Conservation (phyloP, 2,797 vertebrate species). For the Tachyglossus aculeatus region DNA sequence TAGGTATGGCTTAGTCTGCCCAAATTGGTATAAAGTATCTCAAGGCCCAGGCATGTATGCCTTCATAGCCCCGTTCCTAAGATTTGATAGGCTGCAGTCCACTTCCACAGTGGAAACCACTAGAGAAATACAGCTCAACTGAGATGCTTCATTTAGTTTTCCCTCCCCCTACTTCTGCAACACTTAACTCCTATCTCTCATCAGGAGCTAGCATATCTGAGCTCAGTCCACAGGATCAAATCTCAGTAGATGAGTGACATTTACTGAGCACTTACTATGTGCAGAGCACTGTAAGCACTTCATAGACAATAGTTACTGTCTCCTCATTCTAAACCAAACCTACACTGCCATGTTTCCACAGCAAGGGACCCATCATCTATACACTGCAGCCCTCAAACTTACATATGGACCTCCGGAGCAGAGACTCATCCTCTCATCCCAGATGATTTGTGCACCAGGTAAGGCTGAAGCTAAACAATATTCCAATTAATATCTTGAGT, state of each 20-base stretch:
- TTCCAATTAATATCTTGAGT: no score
- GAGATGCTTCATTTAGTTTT: neutral
- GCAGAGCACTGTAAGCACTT: no score
- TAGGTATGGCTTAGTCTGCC: no score
- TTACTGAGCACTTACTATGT: no score
- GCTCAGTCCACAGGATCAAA: no score
- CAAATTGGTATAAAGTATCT: no score
- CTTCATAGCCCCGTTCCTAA: no score
- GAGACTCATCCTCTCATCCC: slow-evolving; percentile 24
- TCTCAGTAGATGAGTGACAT: no score
- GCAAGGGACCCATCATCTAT: slow-evolving; percentile 55
- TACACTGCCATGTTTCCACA: slow-evolving; percentile 2
- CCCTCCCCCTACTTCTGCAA: no score
- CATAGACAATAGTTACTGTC: no score
- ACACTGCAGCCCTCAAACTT: slow-evolving; percentile 57
- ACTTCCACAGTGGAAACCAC: neutral
- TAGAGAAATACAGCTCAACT: neutral
- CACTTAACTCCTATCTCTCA: fast-evolving
- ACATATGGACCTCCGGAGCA: neutral
- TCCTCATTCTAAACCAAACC: neutral
- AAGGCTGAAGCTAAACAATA: no score
- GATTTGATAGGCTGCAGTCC: neutral
- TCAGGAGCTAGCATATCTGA: fast-evolving
- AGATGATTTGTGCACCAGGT: slow-evolving; percentile 73
- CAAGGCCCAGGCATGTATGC: no score